These are phyloP conservation scores for Aelia acuminata DNA, from an alignment of 2,888 invertebrate species.

Conservation along the genomic window DNA sequence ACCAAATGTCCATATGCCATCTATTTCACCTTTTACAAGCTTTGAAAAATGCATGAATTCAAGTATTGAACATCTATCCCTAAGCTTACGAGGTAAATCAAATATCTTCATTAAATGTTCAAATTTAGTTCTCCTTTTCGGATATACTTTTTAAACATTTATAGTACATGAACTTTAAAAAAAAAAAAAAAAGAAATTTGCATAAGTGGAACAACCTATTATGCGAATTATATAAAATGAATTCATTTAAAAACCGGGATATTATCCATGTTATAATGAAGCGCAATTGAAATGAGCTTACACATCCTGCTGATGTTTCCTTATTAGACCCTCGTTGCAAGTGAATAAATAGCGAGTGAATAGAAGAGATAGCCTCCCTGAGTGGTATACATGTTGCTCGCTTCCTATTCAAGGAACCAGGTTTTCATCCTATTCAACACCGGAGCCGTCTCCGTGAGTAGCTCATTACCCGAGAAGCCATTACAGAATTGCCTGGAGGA, in stretches of 20 bases:
- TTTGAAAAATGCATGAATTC: too few species aligned
- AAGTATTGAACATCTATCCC: too few species aligned
- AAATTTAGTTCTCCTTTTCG: too few species aligned
- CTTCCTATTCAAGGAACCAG: background rate
- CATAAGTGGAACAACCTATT: too few species aligned
- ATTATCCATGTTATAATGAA: background rate
- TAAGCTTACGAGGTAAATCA: too few species aligned
- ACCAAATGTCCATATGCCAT: too few species aligned
- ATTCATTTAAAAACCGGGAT: background rate
- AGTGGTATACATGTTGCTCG: constrained; percentile 12
- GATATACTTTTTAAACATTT: too few species aligned
- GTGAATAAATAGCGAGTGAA: constrained; percentile 19
- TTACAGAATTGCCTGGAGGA: constrained; percentile 29
- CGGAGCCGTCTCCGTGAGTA: background rate
- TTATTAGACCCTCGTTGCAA: constrained; percentile 14
- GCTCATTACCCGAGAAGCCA: constrained; percentile 42
- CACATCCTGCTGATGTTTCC: background rate
- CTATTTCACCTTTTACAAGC: too few species aligned
- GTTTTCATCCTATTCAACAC: constrained; percentile 33
- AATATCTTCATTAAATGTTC: too few species aligned
- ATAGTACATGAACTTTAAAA: too few species aligned
- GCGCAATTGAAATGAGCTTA: background rate
- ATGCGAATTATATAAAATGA: background rate
- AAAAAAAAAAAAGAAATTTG: too few species aligned
- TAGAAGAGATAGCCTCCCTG: background rate